Evolutionary conservation across 2,797 vertebrate species (phyloP), one percentile per base, ranked within the genome.

Genomic region (Acanthurus leucopareius): DNA sequence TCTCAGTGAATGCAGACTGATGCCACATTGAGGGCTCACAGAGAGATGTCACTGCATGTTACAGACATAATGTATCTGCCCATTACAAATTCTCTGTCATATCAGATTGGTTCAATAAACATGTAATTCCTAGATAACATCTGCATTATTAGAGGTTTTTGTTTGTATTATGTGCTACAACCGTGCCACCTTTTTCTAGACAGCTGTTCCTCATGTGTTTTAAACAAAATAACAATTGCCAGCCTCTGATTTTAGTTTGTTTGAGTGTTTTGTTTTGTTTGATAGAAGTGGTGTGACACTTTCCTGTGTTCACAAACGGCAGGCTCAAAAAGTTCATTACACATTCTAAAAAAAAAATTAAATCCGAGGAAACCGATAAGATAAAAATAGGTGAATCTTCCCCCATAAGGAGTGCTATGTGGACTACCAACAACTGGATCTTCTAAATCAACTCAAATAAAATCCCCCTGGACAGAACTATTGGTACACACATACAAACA

Each of bases 401-500:
- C 7, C 86, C 87, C 79, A 75, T 10, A 70, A 86, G 85, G 83
- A 90, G 68, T 66, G 71, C 11, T 7, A 74, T 47, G 73, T 49
- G 54, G 80, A 69, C 60, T 72, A 53, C 17, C 45, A 52, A 20
- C 60, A 53, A 64, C 73, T 62, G 70, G 54, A 76, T 82, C 74
- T 60, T 40, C 53, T 42, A 47, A 86, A 80, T 84, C 83, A 72
- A 66, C 59, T 84, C 44, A 28, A 57, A 62, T 20, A 11, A 8
- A 75, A 17, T 87, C 86, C 83, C 82, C 42, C n/a, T 2, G 65
- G 83, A 82, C 67, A 22, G 5, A 76, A 53, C 22, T 25, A 77
- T 60, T 32, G 40, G 22, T 10, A 51, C 79, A 73, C n/a, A 85
- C 63, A 38, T 32, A 53, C 77, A 71, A 25, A 82, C 40, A 71